A percentile compares a stretch with the other conserved stretches of the same genome.
phyloP scores from a whole-genome alignment of 2,888 invertebrate genomes.

The Nemurella pictetii region DNA sequence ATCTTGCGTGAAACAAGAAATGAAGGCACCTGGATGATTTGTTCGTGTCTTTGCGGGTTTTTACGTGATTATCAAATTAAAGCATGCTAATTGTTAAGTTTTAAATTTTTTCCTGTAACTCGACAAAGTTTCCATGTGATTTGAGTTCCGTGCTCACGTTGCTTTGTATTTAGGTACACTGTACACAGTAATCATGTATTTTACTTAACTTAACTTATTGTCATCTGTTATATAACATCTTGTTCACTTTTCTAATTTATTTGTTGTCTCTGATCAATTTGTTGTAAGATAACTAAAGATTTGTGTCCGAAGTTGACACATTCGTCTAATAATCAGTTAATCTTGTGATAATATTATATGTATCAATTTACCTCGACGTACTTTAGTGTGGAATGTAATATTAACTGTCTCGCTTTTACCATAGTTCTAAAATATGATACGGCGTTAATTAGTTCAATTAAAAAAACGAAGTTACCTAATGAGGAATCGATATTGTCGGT shows the following conservation, averaged over 20 bases:
- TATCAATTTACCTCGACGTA: no score
- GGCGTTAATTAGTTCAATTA: no score
- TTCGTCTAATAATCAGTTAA: no score
- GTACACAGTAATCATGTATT: neutral
- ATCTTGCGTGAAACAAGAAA: constrained; percentile 86
- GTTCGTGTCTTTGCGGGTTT: neutral
- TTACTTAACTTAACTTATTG: neutral
- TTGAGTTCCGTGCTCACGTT: neutral
- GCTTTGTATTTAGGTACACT: neutral
- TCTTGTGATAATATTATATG: no score
- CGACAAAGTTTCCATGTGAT: neutral
- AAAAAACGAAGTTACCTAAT: no score
- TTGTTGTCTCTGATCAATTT: neutral
- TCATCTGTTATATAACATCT: neutral
- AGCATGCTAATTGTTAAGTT: neutral
- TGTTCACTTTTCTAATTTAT: neutral
- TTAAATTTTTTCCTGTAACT: neutral
- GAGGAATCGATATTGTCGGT: no score
- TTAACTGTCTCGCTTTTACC: no score
- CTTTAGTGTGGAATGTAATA: no score
- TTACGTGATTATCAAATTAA: neutral
- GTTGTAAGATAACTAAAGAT: neutral
- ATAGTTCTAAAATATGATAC: no score
- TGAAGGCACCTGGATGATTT: constrained; percentile 63
- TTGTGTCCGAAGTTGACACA: no score